Evolutionary conservation across 2,888 invertebrate species (phyloP).

Genomic region (Oxytorus armatus): DNA sequence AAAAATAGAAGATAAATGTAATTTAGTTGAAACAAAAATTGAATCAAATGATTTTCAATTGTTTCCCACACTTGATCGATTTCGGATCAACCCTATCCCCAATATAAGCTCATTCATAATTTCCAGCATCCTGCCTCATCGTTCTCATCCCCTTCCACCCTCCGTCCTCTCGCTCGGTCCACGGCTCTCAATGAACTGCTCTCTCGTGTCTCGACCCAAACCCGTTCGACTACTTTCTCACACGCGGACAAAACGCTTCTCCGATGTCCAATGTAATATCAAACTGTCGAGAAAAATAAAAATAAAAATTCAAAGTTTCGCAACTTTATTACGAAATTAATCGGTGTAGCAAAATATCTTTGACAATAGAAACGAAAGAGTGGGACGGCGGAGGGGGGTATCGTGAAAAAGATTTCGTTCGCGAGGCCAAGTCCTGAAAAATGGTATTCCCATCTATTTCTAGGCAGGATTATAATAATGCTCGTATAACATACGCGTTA

Average conservation of each 20-base stretch:
- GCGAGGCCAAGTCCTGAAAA: conserved; percentile 35
- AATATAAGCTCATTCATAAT: conserved; percentile 35
- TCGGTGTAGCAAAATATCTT: conserved; percentile 22
- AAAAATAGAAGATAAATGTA: not conserved
- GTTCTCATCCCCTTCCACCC: no score
- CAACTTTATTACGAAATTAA: conserved; percentile 64
- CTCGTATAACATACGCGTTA: conserved; percentile 25
- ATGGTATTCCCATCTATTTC: conserved; percentile 56
- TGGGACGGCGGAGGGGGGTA: conserved; percentile 3
- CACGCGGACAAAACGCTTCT: no score
- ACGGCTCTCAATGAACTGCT: conserved; percentile 34
- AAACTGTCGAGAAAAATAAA: not conserved
- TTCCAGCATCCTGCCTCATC: conserved; percentile 3
- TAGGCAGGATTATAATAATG: conserved; percentile 62
- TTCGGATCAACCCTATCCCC: not conserved
- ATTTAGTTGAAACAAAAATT: not conserved
- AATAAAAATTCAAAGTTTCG: conserved; percentile 40
- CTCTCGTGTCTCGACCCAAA: conserved; percentile 39
- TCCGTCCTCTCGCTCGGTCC: not conserved
- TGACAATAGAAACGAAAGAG: conserved; percentile 50
- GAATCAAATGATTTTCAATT: not conserved
- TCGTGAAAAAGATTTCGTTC: conserved; percentile 13
- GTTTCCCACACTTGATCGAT: not conserved
- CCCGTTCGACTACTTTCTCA: conserved; percentile 44
- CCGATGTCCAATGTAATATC: no score